A percentile compares a stretch with the other conserved stretches of the same genome.
Conservation (phyloP, 2,113 vertebrate species). For the Aviceda subcristata region DNA sequence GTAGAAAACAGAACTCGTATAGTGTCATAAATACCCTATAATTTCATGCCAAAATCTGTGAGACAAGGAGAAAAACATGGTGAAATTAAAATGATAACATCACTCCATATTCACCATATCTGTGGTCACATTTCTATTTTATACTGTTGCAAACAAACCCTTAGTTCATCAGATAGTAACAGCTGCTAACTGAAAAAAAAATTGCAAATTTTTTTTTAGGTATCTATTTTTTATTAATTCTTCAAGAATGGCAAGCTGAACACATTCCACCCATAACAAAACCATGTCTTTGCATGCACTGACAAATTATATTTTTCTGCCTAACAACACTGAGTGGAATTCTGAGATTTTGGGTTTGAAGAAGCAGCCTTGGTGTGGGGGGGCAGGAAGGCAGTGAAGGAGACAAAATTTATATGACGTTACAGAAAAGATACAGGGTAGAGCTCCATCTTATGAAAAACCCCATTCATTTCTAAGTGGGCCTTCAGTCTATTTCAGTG, state of each 20-base stretch:
- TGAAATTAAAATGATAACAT: background rate
- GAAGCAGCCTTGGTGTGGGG: background rate
- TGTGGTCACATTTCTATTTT: background rate
- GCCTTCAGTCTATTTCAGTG: background rate
- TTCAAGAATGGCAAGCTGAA: background rate
- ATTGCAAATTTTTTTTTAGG: background rate
- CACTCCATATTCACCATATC: background rate
- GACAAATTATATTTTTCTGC: background rate
- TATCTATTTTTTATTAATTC: background rate
- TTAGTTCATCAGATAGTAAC: background rate
- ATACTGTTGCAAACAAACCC: background rate
- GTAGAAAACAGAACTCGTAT: background rate
- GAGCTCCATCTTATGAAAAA: background rate
- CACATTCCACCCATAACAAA: background rate
- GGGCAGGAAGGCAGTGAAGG: background rate
- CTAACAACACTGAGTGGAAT: background rate
- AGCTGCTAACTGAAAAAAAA: background rate
- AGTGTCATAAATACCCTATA: background rate
- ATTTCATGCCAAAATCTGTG: background rate
- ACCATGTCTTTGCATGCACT: background rate
- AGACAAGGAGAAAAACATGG: background rate
- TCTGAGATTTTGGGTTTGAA: background rate
- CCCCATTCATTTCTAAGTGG: background rate
- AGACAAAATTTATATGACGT: background rate
- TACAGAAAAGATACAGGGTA: background rate